These are phyloP conservation scores for Sebastiscus albofasciatus DNA, from an alignment of 2,797 vertebrate genomes.

Conservation along the genomic window DNA sequence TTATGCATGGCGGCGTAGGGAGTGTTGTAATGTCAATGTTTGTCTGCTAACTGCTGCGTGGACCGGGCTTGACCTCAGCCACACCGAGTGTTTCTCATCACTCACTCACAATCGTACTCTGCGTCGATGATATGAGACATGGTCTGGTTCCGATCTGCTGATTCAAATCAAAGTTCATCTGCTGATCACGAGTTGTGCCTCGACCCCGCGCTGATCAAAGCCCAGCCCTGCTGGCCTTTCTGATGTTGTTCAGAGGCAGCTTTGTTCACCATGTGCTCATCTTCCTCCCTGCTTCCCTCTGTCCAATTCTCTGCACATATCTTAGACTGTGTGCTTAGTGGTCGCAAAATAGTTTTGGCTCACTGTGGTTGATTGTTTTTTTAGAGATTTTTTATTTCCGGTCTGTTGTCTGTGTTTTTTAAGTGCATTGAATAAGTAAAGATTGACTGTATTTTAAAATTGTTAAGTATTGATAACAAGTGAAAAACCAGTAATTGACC, in stretches of 20 bases:
- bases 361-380: background rate
- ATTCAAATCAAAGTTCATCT: constrained; percentile 54
- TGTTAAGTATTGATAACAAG: too few species aligned
- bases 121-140: background rate
- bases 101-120: background rate
- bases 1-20: background rate
- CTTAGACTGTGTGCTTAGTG: background rate
- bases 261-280: constrained; percentile 1
- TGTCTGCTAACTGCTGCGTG: background rate
- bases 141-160: constrained; percentile 36
- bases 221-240: background rate
- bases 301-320: background rate
- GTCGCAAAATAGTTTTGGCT: background rate
- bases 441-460: too few species aligned
- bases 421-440: background rate
- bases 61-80: background rate
- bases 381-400: background rate
- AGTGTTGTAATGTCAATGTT: background rate
- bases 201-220: constrained; percentile 31
- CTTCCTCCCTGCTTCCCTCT: background rate
- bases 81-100: background rate
- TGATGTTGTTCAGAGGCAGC: constrained; percentile 4
- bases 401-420: background rate
- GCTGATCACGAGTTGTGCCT: constrained; percentile 56
- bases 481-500: too few species aligned